A percentile compares a stretch with the other conserved stretches of the same genome.
Conservation (phyloP, 1,140 invertebrate genomes). For the Conus ventricosus region DNA sequence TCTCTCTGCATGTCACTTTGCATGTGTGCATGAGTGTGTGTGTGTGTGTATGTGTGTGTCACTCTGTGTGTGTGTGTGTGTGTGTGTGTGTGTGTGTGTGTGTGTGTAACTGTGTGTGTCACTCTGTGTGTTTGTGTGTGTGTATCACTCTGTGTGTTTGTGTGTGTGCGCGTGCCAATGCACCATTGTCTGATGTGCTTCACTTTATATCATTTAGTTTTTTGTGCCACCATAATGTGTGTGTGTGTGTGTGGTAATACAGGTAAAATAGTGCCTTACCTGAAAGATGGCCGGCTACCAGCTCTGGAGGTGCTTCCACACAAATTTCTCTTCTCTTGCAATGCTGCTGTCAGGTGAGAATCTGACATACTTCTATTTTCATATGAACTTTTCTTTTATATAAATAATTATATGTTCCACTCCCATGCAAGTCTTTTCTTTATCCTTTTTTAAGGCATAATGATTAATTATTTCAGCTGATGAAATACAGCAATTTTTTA, state of each 20-base stretch:
- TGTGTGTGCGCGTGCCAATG: not conserved
- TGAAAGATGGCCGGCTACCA: conserved; percentile 49
- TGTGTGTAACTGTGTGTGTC: not conserved
- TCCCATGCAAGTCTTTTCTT: no score
- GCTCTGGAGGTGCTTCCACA: conserved; percentile 53
- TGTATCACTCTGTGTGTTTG: not conserved
- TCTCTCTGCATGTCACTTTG: not conserved
- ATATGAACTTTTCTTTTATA: no score
- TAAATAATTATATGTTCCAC: no score
- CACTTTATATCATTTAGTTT: not conserved
- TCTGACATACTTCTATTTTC: no score
- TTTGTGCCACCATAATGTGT: no score
- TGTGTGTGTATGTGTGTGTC: no score
- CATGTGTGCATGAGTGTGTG: no score
- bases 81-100: not conserved
- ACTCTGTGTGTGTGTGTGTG: no score
- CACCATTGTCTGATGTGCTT: not conserved
- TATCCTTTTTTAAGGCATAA: no score
- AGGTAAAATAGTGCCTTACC: conserved; percentile 57
- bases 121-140: not conserved
- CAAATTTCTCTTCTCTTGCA: conserved; percentile 57
- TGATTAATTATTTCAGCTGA: no score
- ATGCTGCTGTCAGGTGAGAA: conserved; percentile 53
- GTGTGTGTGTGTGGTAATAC: conserved; percentile 37
- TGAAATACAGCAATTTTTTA: no score